Evolutionary conservation across 2,888 invertebrate genomes (phyloP).

Genomic region (Plagiodera versicolora): DNA sequence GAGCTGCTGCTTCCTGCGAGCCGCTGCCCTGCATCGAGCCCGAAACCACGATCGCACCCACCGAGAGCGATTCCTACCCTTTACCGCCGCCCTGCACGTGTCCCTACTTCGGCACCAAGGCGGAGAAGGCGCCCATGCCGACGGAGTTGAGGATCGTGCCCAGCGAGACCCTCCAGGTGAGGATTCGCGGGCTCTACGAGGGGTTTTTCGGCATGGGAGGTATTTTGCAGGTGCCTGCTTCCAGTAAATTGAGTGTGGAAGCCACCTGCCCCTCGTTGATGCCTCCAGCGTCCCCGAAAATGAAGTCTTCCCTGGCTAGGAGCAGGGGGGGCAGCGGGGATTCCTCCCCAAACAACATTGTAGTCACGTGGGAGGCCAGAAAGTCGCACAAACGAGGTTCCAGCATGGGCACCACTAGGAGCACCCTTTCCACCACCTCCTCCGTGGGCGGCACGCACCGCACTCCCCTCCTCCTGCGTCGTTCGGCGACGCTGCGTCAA

Average conservation of each 20-base stretch:
- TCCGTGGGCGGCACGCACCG: conserved; percentile 41
- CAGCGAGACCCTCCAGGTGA: conserved; percentile 38
- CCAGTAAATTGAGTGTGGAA: conserved; percentile 38
- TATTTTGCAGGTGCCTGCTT: neutral
- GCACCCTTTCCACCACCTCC: conserved; percentile 61
- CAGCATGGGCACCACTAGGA: conserved; percentile 69
- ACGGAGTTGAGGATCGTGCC: conserved; percentile 57
- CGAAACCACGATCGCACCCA: neutral
- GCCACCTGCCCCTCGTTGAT: conserved; percentile 48
- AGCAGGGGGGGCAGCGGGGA: conserved; percentile 41
- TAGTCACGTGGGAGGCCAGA: conserved; percentile 74
- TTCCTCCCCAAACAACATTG: conserved; percentile 48
- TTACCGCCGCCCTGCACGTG: conserved; percentile 79
- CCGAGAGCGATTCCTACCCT: conserved; percentile 52
- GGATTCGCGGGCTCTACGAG: too few relatives aligned
- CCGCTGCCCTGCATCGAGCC: conserved; percentile 20
- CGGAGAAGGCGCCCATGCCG: conserved; percentile 51
- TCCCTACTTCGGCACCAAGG: conserved; percentile 75
- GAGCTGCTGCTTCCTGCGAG: conserved; percentile 56
- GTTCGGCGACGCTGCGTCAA: conserved; percentile 65
- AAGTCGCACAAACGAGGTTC: conserved; percentile 65
- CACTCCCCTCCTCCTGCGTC: conserved; percentile 57
- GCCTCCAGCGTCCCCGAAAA: conserved; percentile 54
- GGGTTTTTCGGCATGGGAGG: neutral
- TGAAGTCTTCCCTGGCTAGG: conserved; percentile 39